Evolutionary conservation across 92 coral and sea anemone genomes (phyloP).

Genomic region (Montipora capitata): DNA sequence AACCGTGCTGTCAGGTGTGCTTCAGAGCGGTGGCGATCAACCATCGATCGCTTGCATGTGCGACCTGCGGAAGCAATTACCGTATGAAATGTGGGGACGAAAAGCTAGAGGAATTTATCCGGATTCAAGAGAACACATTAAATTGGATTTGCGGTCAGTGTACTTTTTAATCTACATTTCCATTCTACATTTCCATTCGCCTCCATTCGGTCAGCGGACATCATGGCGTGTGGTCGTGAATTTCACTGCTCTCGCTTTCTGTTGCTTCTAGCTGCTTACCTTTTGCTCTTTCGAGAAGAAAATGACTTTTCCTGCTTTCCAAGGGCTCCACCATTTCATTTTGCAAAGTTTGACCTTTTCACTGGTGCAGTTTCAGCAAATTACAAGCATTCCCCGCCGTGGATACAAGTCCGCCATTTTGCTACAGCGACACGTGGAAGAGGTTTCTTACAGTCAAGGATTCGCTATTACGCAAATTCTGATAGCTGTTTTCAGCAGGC

Average conservation of each 20-base stretch:
- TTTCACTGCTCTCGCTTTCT: not conserved
- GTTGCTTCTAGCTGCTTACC: not conserved
- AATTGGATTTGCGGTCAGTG: too few species aligned
- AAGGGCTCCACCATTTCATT: not conserved
- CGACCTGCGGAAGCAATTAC: too few species aligned
- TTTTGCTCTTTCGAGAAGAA: constrained; percentile 3
- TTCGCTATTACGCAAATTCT: not conserved
- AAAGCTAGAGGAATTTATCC: too few species aligned
- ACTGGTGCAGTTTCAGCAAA: constrained; percentile 4
- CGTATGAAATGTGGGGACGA: too few species aligned
- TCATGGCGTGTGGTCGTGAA: not conserved
- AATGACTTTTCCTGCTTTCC: not conserved
- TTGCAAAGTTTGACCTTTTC: constrained; percentile 12
- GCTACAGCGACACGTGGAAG: not conserved
- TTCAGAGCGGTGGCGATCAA: too few species aligned
- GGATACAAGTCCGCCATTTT: constrained; percentile 9
- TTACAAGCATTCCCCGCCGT: constrained; percentile 2
- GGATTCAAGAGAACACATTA: too few species aligned
- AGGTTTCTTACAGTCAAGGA: not conserved
- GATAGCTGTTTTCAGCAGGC: constrained; percentile 4
- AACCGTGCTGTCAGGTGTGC: too few species aligned
- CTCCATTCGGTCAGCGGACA: too few species aligned
- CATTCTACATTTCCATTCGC: too few species aligned
- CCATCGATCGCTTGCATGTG: too few species aligned
- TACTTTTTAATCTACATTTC: too few species aligned